Evolutionary conservation across 2,797 vertebrate species (phyloP), one percentile per base, ranked within the genome.

Genomic region (Fringilla coelebs): DNA sequence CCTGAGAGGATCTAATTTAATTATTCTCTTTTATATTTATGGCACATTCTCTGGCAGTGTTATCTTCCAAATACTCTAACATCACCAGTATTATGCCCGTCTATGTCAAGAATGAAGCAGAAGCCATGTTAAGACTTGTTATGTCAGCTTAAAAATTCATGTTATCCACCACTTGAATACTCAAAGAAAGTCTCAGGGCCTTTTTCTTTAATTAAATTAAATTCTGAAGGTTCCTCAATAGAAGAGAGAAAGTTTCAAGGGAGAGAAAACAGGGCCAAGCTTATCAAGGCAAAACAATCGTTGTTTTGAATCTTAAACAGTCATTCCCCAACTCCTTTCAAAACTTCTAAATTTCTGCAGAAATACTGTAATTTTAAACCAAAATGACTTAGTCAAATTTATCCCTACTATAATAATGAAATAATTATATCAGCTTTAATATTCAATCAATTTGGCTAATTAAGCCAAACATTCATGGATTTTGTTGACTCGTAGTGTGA

Each of bases 21-120:
- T 93, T 93, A 94, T 93, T 94, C 57, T 91, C 73, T 91, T 95
- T 87, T 84, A 90, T 87, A 93, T 87, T 95, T 96, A 92, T 75
- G 82, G 82, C 76, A 95, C 82, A 88, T 89, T 91, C 86, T 91
- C 66, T 17, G 14, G 82, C 82, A 88, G 36, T 41, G 48, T 79
- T 91, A 86, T 88, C 87, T 94, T 88, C 58, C 76, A 95, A 90
- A 93, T 83, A 84, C 70, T 81, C 66, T 61, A 73, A 84, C 70
- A 93, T 70, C 5, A 13, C 85, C 87, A 78, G 85, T 63, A 91
- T 70, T 91, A 91, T 54, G 67, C 63, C 76, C 0, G 0, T 61
- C 87, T 93, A 93, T 88, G 88, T 91, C 89, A 92, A 55, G 76
- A 94, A 97, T 63, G 73, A 96, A 94, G 83, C 79, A 70, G 66